Conservation (phyloP, 2,888 invertebrate species). For the Diabrotica balteata region DNA sequence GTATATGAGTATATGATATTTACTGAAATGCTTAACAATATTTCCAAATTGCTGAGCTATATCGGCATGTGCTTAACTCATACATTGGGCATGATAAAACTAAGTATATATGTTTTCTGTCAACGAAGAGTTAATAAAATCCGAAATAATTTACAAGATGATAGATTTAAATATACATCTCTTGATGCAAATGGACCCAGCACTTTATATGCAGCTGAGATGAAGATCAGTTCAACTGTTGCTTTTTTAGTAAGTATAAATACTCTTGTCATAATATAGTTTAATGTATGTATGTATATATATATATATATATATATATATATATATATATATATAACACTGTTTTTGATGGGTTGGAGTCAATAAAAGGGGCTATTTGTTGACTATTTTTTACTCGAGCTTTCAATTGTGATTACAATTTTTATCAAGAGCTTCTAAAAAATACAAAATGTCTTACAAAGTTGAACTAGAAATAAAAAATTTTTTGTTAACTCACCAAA, state of each 20-base stretch:
- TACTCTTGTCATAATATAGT: no score
- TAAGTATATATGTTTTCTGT: conserved; percentile 34
- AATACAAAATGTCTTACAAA: no score
- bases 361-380: no score
- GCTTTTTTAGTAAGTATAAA: conserved; percentile 10
- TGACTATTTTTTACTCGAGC: no score
- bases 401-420: no score
- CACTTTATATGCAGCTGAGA: conserved; percentile 3
- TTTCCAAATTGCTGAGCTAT: conserved; percentile 35
- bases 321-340: no score
- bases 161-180: conserved; percentile 22
- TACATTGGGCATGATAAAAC: conserved; percentile 39
- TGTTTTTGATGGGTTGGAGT: no score
- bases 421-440: no score
- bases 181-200: conserved; percentile 22
- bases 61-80: conserved; percentile 44
- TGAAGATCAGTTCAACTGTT: background rate
- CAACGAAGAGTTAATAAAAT: conserved; percentile 17
- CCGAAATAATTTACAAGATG: conserved; percentile 27
- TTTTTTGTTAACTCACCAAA: no score
- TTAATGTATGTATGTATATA: no score
- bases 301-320: no score
- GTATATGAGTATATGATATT: conserved; percentile 29
- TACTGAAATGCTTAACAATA: conserved; percentile 22
- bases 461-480: no score